Evolutionary conservation across 2,113 vertebrate species (phyloP).

Genomic region (Cyanoramphus novaezelandiae): DNA sequence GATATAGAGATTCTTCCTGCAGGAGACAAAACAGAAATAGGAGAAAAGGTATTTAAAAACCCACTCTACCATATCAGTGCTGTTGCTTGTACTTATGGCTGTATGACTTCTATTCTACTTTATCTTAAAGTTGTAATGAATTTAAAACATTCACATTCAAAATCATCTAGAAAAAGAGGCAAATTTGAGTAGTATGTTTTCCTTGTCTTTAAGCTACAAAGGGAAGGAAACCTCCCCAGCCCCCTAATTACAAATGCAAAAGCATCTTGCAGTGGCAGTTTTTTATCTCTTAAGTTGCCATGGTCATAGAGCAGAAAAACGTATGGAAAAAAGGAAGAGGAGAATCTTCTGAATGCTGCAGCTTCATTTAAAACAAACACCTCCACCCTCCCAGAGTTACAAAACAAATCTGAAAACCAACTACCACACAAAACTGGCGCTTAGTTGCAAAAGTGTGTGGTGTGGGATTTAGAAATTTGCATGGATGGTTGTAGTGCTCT

Average conservation of each 20-base stretch:
- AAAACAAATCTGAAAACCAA: neutral
- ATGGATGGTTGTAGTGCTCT: neutral
- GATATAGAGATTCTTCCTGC: conserved; percentile 90
- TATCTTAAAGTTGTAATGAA: neutral
- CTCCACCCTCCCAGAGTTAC: accelerated
- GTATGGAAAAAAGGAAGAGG: neutral
- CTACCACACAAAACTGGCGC: neutral
- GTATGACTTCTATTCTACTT: neutral
- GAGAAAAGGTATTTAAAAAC: conserved; percentile 86
- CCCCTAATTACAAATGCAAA: neutral
- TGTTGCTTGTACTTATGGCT: neutral
- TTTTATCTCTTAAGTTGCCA: neutral
- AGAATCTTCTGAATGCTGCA: neutral
- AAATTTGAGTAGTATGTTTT: neutral
- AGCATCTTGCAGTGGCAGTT: neutral
- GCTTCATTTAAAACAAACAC: neutral
- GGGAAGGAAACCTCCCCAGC: neutral
- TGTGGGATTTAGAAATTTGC: neutral
- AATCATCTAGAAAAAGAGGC: neutral
- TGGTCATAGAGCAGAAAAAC: neutral
- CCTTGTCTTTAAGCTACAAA: neutral
- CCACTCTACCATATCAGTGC: neutral
- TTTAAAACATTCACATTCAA: neutral
- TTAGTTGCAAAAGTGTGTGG: neutral
- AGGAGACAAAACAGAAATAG: conserved; percentile 91